phyloP scores from a whole-genome alignment of 2,113 vertebrate species.

The Phyllostomus discolor region DNA sequence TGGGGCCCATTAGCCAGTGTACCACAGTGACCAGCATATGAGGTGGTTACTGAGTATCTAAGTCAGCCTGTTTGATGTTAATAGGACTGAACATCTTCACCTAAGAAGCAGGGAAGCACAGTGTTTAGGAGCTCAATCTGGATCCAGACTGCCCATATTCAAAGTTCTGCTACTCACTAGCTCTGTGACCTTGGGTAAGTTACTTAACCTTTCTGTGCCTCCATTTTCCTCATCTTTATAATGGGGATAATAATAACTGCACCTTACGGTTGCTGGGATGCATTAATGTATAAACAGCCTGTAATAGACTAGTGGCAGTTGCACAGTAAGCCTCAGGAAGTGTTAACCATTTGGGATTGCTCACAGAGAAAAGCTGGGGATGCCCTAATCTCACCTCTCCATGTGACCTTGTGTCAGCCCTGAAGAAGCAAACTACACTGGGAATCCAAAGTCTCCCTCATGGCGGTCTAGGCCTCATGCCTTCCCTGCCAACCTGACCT shows the following conservation, averaged over 20 bases:
- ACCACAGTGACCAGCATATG: not conserved
- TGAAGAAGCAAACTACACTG: not conserved
- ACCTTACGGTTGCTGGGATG: not conserved
- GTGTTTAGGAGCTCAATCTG: not conserved
- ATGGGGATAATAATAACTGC: not conserved
- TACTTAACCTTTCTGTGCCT: not conserved
- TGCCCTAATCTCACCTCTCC: not conserved
- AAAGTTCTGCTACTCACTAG: not conserved
- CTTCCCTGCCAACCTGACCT: not conserved
- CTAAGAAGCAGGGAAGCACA: not conserved
- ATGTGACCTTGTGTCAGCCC: not conserved
- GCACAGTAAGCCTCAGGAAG: not conserved
- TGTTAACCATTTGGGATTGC: not conserved
- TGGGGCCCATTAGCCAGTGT: not conserved
- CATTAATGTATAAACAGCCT: not conserved
- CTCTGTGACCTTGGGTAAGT: not conserved
- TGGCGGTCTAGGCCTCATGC: not conserved
- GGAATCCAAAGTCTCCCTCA: not conserved
- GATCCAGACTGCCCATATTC: not conserved
- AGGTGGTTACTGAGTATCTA: not conserved
- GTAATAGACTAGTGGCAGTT: not conserved
- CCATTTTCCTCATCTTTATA: not conserved
- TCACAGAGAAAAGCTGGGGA: not conserved
- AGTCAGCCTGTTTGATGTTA: not conserved
- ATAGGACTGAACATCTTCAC: not conserved